A percentile compares a stretch with the other conserved stretches of the same genome.
phyloP scores from a whole-genome alignment of 2,113 vertebrate species.

The Rhadina sibilatrix region DNA sequence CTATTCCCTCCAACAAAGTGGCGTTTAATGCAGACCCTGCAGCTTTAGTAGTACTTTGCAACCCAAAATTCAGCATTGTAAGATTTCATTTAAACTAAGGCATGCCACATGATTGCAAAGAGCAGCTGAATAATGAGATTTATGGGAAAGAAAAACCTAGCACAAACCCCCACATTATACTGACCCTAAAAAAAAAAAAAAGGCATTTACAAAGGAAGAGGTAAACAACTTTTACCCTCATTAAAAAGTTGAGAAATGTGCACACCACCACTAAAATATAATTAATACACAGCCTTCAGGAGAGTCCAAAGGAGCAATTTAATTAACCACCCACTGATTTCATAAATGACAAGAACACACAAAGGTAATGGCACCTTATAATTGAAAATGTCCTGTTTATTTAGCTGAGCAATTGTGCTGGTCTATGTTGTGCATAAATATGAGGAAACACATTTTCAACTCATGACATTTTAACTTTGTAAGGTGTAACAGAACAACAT shows the following conservation, averaged over 20 bases:
- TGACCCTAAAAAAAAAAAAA: background rate
- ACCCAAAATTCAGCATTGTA: background rate
- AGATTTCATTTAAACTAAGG: background rate
- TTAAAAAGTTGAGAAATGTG: conserved; percentile 39
- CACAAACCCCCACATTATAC: background rate
- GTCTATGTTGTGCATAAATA: conserved; percentile 4
- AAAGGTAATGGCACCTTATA: conserved; percentile 59
- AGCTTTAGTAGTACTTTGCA: background rate
- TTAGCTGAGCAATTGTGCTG: conserved; percentile 35
- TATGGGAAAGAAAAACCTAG: background rate
- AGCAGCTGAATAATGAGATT: background rate
- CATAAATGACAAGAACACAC: conserved; percentile 55
- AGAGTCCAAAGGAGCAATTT: conserved; percentile 58
- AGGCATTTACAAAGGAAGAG: background rate
- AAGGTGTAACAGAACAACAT: background rate
- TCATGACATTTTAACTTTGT: background rate
- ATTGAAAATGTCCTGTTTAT: conserved; percentile 55
- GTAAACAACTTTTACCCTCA: conserved; percentile 36
- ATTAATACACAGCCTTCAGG: conserved; percentile 49
- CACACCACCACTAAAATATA: conserved; percentile 26
- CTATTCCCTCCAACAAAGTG: background rate
- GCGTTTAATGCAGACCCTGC: fast-evolving
- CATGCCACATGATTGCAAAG: background rate
- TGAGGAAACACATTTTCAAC: background rate
- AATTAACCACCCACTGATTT: conserved; percentile 59